Base-by-base conservation (phyloP, 2,888 invertebrate genomes). In the Dicranocentrus wangi region DNA sequence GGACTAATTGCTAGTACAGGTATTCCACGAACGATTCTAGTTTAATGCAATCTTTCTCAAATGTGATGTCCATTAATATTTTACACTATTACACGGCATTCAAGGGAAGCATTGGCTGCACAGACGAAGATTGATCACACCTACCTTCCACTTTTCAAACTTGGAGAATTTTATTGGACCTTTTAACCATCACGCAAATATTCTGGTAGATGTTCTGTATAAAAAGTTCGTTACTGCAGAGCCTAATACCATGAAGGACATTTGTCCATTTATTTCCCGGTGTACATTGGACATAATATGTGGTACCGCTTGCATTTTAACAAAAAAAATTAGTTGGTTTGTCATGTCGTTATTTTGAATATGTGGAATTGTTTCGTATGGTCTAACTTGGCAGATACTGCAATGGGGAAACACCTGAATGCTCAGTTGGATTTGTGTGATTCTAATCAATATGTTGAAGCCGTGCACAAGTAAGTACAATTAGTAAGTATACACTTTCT, bases 121-220 rank as follows among this genome's bases (percentile, higher is more conserved):
- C 0, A 91, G 92, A 83, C 90, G 94, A 21, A 93, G 93, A 88
- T 91, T 94, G 82, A 88, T 94, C 60, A 94, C 94, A 0, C 94
- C 94, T 0, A 91, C 94, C 0, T 94, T 94, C 88, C 94, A 95
- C 88, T 94, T 94, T 87, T 92, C 92, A 87, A 93, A 94, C 80
- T 88, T 94, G 71, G 92, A 93, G 87, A 91, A 93, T 85, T 94
- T 93, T 88, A 88, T 93, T 3, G 91, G 92, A 3, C 91, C 93
- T 0, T 94, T 94, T 87, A 91, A 93, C 86, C 91, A 91, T 72
- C 92, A 93, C 82, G 90, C 91, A 21, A 88, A 89, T 53, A 89
- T 92, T 21, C 89, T 94, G 72, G 88, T 91, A 0, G 88, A 91
- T 0, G 91, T 92, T 86, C 88, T 94, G 23, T 87, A 87, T 25